Conservation (phyloP, 2,888 invertebrate genomes). For the Graphium colonna region DNA sequence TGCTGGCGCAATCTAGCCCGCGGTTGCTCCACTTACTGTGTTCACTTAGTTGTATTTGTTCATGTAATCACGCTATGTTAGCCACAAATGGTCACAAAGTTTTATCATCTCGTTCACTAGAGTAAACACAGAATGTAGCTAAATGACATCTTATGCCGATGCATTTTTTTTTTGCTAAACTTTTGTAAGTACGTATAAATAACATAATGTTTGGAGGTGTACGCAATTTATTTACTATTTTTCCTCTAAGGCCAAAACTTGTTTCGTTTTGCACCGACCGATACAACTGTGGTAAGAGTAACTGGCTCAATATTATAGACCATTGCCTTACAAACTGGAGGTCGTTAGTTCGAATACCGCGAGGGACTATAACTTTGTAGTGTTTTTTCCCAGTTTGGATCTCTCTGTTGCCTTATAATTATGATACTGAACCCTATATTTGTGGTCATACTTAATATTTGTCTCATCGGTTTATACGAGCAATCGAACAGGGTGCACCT, state of each 20-base stretch:
- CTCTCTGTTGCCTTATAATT: no score
- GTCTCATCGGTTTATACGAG: no score
- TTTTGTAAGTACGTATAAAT: conserved; percentile 5
- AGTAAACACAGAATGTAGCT: conserved; percentile 9
- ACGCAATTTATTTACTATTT: neutral
- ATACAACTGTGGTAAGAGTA: neutral
- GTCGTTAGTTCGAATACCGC: no score
- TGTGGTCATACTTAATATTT: no score
- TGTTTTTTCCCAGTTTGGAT: no score
- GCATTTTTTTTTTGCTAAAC: neutral
- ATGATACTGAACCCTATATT: no score
- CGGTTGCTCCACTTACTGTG: conserved; percentile 31
- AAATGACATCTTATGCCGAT: conserved; percentile 7
- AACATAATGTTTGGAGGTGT: conserved; percentile 4
- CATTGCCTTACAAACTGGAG: no score
- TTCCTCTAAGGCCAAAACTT: neutral
- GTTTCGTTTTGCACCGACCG: neutral
- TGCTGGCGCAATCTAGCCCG: conserved; percentile 26
- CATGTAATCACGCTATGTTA: conserved; percentile 15
- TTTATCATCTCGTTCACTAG: conserved; percentile 10
- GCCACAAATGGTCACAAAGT: conserved; percentile 3
- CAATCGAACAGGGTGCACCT: no score
- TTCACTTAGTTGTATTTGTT: conserved; percentile 21
- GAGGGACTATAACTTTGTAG: no score
- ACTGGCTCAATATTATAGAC: no score